Base-by-base conservation (phyloP, 2,113 vertebrate species). In the Panurus biarmicus region DNA sequence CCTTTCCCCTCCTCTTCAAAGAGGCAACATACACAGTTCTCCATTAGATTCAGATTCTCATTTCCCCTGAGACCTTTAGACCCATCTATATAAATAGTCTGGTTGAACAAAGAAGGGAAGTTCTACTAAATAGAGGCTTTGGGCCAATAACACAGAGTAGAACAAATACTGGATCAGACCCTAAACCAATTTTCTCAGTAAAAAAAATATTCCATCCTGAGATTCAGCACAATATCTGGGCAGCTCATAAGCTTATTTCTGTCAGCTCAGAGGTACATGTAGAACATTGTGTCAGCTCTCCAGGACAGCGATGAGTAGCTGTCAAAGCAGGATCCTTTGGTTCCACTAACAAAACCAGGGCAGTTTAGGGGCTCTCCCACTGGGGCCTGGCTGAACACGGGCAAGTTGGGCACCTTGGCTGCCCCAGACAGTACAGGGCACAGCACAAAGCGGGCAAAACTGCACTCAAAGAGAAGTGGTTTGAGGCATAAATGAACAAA, bases 51-150 rank as follows among this genome's bases (percentile, higher is more conserved):
- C 72, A 62, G 42, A 67, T 83, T 90, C 64, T 86, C 24, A 74
- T 72, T 90, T 95, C 80, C 86, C 60, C 44, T 36, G 69, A 60
- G 90, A 69, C 45, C 44, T 66, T 86, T 48, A 81, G 60, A 84
- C 53, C 44, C 53, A 72, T 40, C 65, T 89, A 67, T 84, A 92
- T 75, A 94, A 94, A 93, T 69, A 93, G 90, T 56, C 50, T 40
- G 47, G 65, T 54, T 73, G 67, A 92, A 95, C 92, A 96, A 93
- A 94, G 88, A 86, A 83, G 51, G 93, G 95, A 95, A 96, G 79
- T 88, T 71, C 69, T 74, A 48, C 79, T 88, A 86, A 92, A 96
- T 64, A 75, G 86, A 65, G 88, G 89, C 90, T 74, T 82, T 74
- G 76, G 85, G 94, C 90, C 90, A 96, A 21, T 36, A 88, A 76